A percentile compares a stretch with the other conserved stretches of the same genome.
Evolutionary conservation across 2,888 invertebrate species (phyloP).

Genomic region (Athrips mouffetella): DNA sequence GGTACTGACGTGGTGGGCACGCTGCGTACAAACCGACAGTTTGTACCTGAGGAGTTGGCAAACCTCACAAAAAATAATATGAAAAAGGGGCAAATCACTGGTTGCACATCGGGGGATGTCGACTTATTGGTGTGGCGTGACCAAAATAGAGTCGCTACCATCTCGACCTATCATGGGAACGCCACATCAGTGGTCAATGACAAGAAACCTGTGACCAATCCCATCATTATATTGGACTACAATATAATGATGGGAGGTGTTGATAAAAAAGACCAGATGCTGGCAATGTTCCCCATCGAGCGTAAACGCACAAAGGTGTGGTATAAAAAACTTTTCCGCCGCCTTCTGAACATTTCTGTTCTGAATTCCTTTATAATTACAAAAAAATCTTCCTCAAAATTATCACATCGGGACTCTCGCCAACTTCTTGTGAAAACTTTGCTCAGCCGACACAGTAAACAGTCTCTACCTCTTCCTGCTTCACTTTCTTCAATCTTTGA

Average conservation of each 20-base stretch:
- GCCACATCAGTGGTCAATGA: not conserved
- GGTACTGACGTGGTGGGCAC: constrained; percentile 14
- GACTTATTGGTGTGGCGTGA: constrained; percentile 19
- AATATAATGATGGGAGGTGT: not conserved
- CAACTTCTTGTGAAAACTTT: not conserved
- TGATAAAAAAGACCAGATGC: not conserved
- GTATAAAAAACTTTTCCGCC: not conserved
- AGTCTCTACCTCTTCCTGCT: too few species aligned
- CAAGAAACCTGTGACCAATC: too few species aligned
- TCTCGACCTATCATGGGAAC: constrained; percentile 12
- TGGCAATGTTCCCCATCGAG: not conserved
- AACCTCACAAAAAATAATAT: constrained; percentile 23
- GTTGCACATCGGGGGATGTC: constrained; percentile 22
- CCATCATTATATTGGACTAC: not conserved
- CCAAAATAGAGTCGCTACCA: constrained; percentile 15
- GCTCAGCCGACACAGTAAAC: not conserved
- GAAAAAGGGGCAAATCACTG: constrained; percentile 20
- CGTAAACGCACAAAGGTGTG: not conserved
- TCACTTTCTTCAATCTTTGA: not conserved
- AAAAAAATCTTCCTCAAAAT: not conserved
- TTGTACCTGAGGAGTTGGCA: constrained; percentile 19
- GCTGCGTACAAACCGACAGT: constrained; percentile 25
- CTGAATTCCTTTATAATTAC: not conserved
- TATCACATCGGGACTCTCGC: not conserved
- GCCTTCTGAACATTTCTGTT: not conserved